Evolutionary conservation across 1,140 invertebrate species (phyloP), one percentile per base, ranked within the genome.

Genomic region (Heliconius hermathena): DNA sequence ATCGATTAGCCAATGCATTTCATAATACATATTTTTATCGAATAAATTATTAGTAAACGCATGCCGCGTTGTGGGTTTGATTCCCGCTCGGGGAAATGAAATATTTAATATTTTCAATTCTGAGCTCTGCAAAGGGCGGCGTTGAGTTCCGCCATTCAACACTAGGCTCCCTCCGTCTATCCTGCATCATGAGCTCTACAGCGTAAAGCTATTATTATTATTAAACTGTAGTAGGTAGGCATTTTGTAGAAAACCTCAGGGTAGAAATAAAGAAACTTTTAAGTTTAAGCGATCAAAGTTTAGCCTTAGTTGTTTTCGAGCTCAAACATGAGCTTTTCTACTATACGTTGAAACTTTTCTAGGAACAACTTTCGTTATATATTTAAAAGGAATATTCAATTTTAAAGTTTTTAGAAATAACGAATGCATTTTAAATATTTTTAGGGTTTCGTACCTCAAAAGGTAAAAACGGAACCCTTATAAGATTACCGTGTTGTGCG

Each of bases 241-340:
- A 16, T 29, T 66, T 3, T 66, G 26, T 29, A 16, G 60, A 29
- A 26, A 29, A 60, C 22, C 57, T 60, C 57, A 26, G 22, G 1
- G 60, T 66, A 66, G 26, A 66, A 66, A 22, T 26, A 66, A 66
- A 66, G 60, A 66, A 66, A 22, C n/a, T 60, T 60, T 60, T 60
- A 66, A 66, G 22, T 29, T 29, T 5, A 29, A 66, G 60, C 60
- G 60, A 11, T 29, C 60, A 29, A 66, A 66, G 60, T 66, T 66
- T 66, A 29, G 1, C 26, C 26, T 11, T 29, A 66, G 22, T 29
- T 66, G 60, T 29, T 66, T 66, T 66, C 60, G 26, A 66, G 26
- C 29, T 66, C 60, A 66, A 66, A 29, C 60, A 29, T 66, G 26
- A 66, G 60, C 60, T 66, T 29, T 66, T 66, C 60, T 66, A 29